Evolutionary conservation across 2,888 invertebrate genomes (phyloP).

Genomic region (Eupithecia exiguata): DNA sequence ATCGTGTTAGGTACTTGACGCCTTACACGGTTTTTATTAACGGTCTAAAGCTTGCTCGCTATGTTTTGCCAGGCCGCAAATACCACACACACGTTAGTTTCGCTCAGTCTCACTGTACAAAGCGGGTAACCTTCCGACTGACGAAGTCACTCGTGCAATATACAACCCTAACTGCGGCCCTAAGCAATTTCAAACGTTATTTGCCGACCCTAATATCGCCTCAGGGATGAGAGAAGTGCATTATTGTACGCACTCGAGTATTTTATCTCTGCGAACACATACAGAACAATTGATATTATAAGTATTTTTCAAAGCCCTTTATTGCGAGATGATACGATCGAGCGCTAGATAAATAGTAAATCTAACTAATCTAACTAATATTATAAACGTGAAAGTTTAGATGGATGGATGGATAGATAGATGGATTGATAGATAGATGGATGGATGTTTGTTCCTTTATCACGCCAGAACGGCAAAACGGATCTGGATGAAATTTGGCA

Average conservation of each 20-base stretch:
- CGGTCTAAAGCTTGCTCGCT: background rate
- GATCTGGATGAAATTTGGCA: too few species aligned
- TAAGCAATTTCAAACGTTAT: conserved; percentile 76
- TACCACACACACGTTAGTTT: background rate
- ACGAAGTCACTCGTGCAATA: conserved; percentile 3
- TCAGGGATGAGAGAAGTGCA: conserved; percentile 62
- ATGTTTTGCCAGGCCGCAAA: background rate
- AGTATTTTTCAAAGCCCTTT: background rate
- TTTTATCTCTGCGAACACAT: conserved; percentile 37
- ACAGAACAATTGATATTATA: conserved; percentile 19
- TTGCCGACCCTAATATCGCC: conserved; percentile 76
- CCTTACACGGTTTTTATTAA: background rate
- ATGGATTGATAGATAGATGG: too few species aligned
- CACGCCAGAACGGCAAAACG: too few species aligned
- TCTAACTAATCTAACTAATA: too few species aligned
- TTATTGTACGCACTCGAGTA: conserved; percentile 48
- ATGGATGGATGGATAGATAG: too few species aligned
- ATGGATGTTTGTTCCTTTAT: too few species aligned
- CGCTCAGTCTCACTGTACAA: background rate
- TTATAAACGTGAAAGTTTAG: too few species aligned
- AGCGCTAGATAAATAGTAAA: background rate
- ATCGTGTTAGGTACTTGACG: background rate
- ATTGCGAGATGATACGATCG: background rate
- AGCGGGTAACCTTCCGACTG: background rate
- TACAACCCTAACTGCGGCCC: conserved; percentile 59